Conservation (phyloP, 2,888 invertebrate species). For the Palloptera scutellata region DNA sequence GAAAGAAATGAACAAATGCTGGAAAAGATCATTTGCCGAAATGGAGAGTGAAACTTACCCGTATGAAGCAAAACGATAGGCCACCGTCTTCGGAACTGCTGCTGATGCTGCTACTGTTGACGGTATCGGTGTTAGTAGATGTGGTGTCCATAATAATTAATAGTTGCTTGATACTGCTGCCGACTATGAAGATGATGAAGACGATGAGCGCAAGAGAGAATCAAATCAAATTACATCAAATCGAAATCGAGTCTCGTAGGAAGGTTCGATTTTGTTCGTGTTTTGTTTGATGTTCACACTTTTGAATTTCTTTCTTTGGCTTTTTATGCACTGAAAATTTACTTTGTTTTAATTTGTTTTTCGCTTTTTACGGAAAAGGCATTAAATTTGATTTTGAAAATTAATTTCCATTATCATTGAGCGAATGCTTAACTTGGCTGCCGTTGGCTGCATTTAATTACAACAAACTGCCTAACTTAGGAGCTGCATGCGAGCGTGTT, state of each 20-base stretch:
- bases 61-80: conserved; percentile 41
- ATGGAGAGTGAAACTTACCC: conserved; percentile 39
- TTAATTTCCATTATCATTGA: not conserved
- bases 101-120: conserved; percentile 35
- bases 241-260: not conserved
- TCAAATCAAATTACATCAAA: not conserved
- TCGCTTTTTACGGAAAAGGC: not conserved
- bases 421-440: not conserved
- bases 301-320: conserved; percentile 3
- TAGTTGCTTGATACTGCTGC: not conserved
- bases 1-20: not conserved
- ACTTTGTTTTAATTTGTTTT: conserved; percentile 24
- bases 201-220: conserved; percentile 11
- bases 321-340: conserved; percentile 29
- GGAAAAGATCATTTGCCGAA: not conserved
- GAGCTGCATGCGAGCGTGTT: not conserved
- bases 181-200: conserved; percentile 1
- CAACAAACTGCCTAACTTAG: not conserved
- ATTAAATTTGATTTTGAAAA: not conserved
- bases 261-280: not conserved
- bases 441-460: not conserved
- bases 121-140: conserved; percentile 40
- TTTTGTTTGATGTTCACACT: not conserved
- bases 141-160: conserved; percentile 31
- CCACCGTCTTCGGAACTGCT: conserved; percentile 37